phyloP scores from a whole-genome alignment of 2,797 vertebrate genomes.

The Varecia variegata region DNA sequence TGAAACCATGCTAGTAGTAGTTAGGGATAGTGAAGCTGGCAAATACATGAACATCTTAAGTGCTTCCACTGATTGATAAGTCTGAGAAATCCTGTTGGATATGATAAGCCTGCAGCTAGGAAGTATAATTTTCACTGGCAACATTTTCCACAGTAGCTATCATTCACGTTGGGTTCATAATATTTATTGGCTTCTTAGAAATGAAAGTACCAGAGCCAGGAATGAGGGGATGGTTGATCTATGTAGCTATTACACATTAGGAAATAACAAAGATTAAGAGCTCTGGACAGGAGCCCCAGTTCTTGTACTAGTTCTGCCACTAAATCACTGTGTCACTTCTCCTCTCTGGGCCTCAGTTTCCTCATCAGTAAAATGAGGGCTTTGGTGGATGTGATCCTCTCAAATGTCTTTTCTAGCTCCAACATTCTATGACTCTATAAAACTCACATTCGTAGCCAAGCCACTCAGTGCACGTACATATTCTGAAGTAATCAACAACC shows the following conservation, averaged over 20 bases:
- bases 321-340: not conserved
- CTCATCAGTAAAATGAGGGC: slow-evolving; percentile 9
- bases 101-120: not conserved
- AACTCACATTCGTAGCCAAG: not conserved
- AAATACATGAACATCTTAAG: not conserved
- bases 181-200: slow-evolving; percentile 37
- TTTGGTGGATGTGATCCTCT: not conserved
- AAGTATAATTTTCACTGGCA: slow-evolving; percentile 19
- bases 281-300: not conserved
- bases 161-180: slow-evolving; percentile 11
- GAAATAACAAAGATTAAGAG: slow-evolving; percentile 32
- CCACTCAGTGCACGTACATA: not conserved
- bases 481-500: slow-evolving; percentile 4
- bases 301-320: not conserved
- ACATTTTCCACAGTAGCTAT: not conserved
- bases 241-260: not conserved
- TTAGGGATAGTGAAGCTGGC: not conserved
- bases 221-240: not conserved
- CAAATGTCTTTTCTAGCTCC: not conserved
- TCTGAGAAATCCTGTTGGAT: not conserved
- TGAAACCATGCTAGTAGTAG: not conserved
- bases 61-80: not conserved
- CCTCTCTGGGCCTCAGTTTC: not conserved
- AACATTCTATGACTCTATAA: not conserved
- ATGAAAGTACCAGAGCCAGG: slow-evolving; percentile 13